Evolutionary conservation across 2,113 vertebrate species (phyloP), one percentile per base, ranked within the genome.

Genomic region (Ramphastos sulfuratus): DNA sequence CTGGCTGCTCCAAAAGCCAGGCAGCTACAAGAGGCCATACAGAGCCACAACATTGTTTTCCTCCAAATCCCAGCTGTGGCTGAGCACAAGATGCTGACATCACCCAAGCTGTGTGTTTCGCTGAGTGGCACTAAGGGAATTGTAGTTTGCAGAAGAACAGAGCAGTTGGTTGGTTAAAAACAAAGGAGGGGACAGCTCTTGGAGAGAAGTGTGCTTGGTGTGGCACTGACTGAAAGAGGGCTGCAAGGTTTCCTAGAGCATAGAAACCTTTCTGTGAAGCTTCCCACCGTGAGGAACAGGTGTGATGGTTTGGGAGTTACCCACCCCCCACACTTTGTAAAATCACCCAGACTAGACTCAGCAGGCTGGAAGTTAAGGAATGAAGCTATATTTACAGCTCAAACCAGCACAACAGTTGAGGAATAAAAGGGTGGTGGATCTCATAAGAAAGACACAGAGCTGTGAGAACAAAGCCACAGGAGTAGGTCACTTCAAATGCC

Each of bases 1-100:
- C 94, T 88, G 63, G 89, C 93, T 82, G 67, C 89, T 97, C 73
- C 89, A 93, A 96, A 97, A 97, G 85, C 50, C 78, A 91, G 85
- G 88, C 96, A 94, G 92, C 82, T 91, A 65, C 72, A 94, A 91
- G 37, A 92, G 90, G 24, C 67, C 52, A 74, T 72, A 94, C 73
- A 88, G 86, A 94, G 88, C 88, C 74, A 74, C 75, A 95, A 97
- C 96, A 95, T 86, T 88, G 67, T 87, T 65, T 37, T 52, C 80
- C 59, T 48, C 85, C 79, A 90, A 93, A 94, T 95, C 79, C 95
- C 85, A 82, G 12, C 84, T 46, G 54, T 64, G 78, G 28, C 65
- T 85, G 66, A 93, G 55, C 65, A 70, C 59, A 92, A 71, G 91
- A 94, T 23, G 77, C 80, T 55, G 61, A 85, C 71, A 48, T 91